Conservation (phyloP, 2,888 invertebrate species). For the Campaea margaritaria region DNA sequence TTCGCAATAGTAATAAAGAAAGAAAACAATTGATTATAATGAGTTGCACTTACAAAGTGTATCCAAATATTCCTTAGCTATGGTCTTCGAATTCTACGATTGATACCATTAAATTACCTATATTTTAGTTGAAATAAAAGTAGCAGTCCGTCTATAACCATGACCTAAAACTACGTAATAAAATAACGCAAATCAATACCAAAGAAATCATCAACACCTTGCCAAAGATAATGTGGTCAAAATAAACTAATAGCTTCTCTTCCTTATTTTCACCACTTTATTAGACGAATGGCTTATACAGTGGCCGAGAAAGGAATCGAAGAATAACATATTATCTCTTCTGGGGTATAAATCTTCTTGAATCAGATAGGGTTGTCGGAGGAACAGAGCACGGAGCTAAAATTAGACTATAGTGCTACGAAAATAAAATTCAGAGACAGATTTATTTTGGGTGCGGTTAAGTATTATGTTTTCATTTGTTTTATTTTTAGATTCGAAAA, state of each 20-base stretch:
- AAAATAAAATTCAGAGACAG: constrained; percentile 22
- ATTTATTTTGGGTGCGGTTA: constrained; percentile 19
- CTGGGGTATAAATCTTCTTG: constrained; percentile 59
- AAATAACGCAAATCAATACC: too few species aligned
- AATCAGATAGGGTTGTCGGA: constrained; percentile 53
- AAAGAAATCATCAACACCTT: too few species aligned
- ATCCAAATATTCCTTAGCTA: too few species aligned
- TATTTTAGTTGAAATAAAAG: too few species aligned
- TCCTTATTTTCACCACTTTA: constrained; percentile 24
- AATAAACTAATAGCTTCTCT: not conserved
- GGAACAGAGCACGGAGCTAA: constrained; percentile 30
- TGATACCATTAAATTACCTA: too few species aligned
- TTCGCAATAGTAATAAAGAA: too few species aligned
- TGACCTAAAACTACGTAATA: too few species aligned
- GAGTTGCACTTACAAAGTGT: too few species aligned
- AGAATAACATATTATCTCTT: constrained; percentile 32
- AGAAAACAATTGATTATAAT: too few species aligned
- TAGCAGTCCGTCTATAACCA: too few species aligned
- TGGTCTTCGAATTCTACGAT: too few species aligned
- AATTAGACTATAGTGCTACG: constrained; percentile 33
- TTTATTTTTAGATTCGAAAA: constrained; percentile 12
- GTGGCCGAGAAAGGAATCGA: constrained; percentile 18
- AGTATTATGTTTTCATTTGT: constrained; percentile 8
- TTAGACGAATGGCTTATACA: constrained; percentile 4
- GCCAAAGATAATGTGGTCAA: too few species aligned